Evolutionary conservation across 1,140 invertebrate species (phyloP), one percentile per base, ranked within the genome.

Genomic region (Macrostomum lignano): DNA sequence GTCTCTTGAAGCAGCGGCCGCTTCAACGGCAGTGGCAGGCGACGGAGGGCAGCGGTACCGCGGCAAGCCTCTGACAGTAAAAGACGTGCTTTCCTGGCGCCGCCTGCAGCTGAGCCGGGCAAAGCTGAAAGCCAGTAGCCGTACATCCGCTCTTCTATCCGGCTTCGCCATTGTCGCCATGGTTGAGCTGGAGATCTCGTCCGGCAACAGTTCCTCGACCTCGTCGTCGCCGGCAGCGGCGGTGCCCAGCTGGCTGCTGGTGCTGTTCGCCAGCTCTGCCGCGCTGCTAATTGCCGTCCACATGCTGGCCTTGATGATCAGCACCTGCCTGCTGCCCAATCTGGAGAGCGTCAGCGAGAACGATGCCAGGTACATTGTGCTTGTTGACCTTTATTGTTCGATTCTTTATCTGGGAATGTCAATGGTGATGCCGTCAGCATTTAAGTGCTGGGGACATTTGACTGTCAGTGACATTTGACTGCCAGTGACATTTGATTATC

Each of bases 291-390:
- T 98, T 0, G 76, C 82, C 0, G 82, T 96, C 2, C 88, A 98
- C 51, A 76, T 96, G 70, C 55, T 98, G 30, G 88, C 88, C 0
- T 60, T 98, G 2, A 94, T 96, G 86, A 96, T 96, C 46, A 88
- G 79, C 39, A 96, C 86, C 0, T 98, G 88, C 54, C 91, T 96
- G 38, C 60, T 96, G 33, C 86, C 65, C 6, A 56, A 65, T 40
- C 55, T 65, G 17, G 63, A 65, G 46, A 53, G 58, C 2, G 55
- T 61, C 17, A 56, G 55, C 33, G 51, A 51, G 35, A 45, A 56
- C 2, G 46, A 57, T 46, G 47, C 53, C 43, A 40, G 60, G 15
- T 42, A 49, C 42, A 42, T 60, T 24, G 40, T 61, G 15, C 42
- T 49, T 41, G 42, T 60, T 24, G n/a, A n/a, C n/a, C n/a, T n/a